Percentiles rank a stretch among this genome's conserved stretches.
Conservation (phyloP, 2,888 invertebrate species). For the Hydraecia micacea region DNA sequence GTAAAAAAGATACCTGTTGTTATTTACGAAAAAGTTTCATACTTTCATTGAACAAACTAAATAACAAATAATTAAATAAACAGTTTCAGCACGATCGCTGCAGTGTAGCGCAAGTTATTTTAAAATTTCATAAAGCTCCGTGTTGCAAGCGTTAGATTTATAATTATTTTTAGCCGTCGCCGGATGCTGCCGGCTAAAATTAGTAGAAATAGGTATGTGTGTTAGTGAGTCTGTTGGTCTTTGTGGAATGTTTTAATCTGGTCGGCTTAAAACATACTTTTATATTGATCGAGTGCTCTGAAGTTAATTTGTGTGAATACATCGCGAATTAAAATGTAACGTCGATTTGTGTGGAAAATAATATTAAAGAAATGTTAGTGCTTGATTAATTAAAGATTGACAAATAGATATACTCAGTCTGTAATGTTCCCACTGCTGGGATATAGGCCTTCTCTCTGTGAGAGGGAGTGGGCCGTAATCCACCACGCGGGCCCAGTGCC, state of each 20-base stretch:
- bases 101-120: conserved; percentile 45
- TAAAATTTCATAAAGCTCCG: conserved; percentile 50
- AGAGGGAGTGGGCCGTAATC: too few species aligned
- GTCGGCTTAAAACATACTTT: conserved; percentile 19
- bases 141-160: conserved; percentile 65
- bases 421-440: too few species aligned
- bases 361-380: not conserved
- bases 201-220: conserved; percentile 62
- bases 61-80: conserved; percentile 26
- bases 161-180: conserved; percentile 68
- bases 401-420: not conserved
- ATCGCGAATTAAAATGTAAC: not conserved
- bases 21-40: not conserved
- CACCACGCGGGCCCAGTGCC: too few species aligned
- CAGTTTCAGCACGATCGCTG: conserved; percentile 21
- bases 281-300: not conserved
- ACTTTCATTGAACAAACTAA: conserved; percentile 9
- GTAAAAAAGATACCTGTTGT: not conserved
- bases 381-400: not conserved
- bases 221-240: conserved; percentile 64
- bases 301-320: not conserved
- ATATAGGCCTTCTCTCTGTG: too few species aligned
- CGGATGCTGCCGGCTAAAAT: conserved; percentile 64
- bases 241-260: conserved; percentile 48
- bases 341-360: not conserved